Evolutionary conservation across 2,797 vertebrate genomes (phyloP).

Genomic region (Antennarius maculatus): DNA sequence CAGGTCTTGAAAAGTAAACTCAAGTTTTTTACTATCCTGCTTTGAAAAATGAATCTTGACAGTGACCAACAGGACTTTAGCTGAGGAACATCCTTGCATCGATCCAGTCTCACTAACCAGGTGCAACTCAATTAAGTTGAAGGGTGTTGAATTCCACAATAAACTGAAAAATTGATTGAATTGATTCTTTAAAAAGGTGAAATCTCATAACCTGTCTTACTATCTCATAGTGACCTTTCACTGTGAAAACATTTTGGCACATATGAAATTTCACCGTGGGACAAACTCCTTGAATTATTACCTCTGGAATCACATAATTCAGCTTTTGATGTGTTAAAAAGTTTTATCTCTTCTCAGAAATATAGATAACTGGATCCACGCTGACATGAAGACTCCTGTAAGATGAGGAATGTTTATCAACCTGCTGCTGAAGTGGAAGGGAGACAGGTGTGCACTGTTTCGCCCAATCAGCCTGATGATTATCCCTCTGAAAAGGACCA

Average conservation of each 20-base stretch:
- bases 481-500: constrained; percentile 65
- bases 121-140: neutral
- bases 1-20: no score
- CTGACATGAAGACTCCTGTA: constrained; percentile 27
- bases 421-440: constrained; percentile 40
- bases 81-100: constrained; percentile 3
- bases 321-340: neutral
- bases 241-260: constrained; percentile 2
- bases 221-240: constrained; percentile 5
- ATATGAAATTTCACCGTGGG: constrained; percentile 2
- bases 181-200: neutral
- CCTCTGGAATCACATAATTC: neutral
- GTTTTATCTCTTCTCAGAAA: constrained; percentile 12
- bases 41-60: neutral
- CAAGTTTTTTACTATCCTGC: no score
- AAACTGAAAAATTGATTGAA: neutral
- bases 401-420: constrained; percentile 46
- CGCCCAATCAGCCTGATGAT: constrained; percentile 68
- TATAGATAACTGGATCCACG: constrained; percentile 38
- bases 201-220: constrained; percentile 23
- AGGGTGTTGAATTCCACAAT: neutral
- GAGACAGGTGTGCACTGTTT: constrained; percentile 66
- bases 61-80: constrained; percentile 2
- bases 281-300: neutral
- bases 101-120: constrained; percentile 19